Evolutionary conservation across 2,113 vertebrate species (phyloP), one percentile per base, ranked within the genome.

Genomic region (Neopipo cinnamomea): DNA sequence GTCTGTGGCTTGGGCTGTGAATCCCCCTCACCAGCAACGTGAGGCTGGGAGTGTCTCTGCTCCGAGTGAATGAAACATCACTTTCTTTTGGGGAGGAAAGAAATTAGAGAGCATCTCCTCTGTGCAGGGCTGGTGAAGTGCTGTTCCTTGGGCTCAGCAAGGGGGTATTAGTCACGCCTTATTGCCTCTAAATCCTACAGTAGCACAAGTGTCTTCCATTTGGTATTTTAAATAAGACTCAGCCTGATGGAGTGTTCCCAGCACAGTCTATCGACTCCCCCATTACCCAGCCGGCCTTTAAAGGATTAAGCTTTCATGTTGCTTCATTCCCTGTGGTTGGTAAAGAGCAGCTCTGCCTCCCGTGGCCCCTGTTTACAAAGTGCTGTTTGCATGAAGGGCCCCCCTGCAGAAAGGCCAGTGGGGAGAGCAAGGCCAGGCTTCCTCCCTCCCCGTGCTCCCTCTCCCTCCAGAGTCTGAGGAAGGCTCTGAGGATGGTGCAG

Each of bases 181-280:
- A 92, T 83, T 72, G 89, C 89, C 89, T 95, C 61, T 52, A 67
- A 90, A 84, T 86, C 77, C 86, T 56, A 4, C 72, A 66, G 89
- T 13, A 87, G 46, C 89, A 84, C 30, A 46, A 84, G 68, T 2
- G 8, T 31, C 86, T 94, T 72, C 86, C 78, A 67, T 72, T 80
- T 52, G 63, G 50, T 87, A 4, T 63, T 92, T 87, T 92, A 94
- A 95, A 84, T 88, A 95, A 92, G 89, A 56, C n/a, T 58, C 89
- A 80, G 82, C 37, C 86, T 84, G 92, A 62, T 62, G 63, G 73
- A 94, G 82, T 44, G 89, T 71, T 92, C 62, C 62, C 30, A 55
- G 67, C 62, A 28, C 56, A 71, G 56, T 56, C 66, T 52, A 37
- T 52, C 0, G 30, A 73, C 94, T 80, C 62, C 73, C 62, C 77